Evolutionary conservation across 2,888 invertebrate genomes (phyloP), one percentile per base, ranked within the genome.

Genomic region (Coremacera marginata): DNA sequence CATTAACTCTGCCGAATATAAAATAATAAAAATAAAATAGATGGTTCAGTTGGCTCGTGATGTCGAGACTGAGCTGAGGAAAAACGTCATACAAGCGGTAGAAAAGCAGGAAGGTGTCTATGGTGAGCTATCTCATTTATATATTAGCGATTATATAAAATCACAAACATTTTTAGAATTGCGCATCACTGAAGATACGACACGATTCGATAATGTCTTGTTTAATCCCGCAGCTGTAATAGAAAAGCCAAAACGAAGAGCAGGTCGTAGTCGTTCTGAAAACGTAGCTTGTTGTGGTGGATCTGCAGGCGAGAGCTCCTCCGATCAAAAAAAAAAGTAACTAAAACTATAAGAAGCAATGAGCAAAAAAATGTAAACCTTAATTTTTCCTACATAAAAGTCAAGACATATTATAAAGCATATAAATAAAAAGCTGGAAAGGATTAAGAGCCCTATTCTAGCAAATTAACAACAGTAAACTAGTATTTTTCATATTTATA

Each of bases 81-180:
- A 93, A 14, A 93, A 93, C 85, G 92, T 96, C 2, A 92, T 96
- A 77, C 95, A 95, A 89, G 94, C 94, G 5, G 89, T 90, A 81
- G 91, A 94, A 90, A 91, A 92, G n/a, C 89, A 91, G 82, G 93
- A 94, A 55, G 93, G 94, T 79, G 90, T 91, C 80, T 94, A 90
- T 89, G 92, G 94, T 94, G 90, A 88, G 19, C 2, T 1, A 60
- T 4, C 22, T 37, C 5, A 34, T 34, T 25, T 37, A 31, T 7
- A 74, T 22, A 72, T 22, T 74, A 44, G 31, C 34, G n/a, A 22
- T 68, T 55, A 65, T 65, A 27, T 72, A 72, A 72, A 62, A 9
- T 14, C 0, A 55, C 25, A 8, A 2, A 9, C 11, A 25, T 49
- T 77, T 73, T 2, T 67, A 88, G 89, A 87, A 73, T 78, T 87